Conservation (phyloP, 2,888 invertebrate genomes). For the Spisula subtruncata region DNA sequence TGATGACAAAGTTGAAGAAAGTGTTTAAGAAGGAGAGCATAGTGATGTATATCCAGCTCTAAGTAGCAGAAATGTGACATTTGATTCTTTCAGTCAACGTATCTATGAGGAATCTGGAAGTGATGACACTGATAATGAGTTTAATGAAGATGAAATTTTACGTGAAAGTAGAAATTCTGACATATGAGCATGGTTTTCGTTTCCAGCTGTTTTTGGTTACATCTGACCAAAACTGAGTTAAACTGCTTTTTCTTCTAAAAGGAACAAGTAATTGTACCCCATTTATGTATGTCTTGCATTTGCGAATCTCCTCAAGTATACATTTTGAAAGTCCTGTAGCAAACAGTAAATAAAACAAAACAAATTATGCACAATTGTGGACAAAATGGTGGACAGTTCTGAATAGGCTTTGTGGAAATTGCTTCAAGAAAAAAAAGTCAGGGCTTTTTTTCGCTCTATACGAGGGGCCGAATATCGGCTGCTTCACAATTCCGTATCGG, state of each 20-base stretch:
- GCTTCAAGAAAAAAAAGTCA: background rate
- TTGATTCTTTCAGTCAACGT: too few species aligned
- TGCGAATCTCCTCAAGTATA: background rate
- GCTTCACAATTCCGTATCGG: too few species aligned
- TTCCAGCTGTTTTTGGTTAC: slow-evolving; percentile 16
- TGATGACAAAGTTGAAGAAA: too few species aligned
- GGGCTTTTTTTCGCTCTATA: too few species aligned
- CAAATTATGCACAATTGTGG: background rate
- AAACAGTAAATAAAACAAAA: slow-evolving; percentile 27
- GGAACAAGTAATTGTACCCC: slow-evolving; percentile 14
- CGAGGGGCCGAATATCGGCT: too few species aligned
- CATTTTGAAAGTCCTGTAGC: slow-evolving; percentile 14
- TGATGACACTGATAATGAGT: too few species aligned
- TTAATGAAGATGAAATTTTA: too few species aligned
- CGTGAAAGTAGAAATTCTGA: too few species aligned
- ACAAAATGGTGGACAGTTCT: slow-evolving; percentile 12
- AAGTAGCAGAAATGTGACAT: too few species aligned
- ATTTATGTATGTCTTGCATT: slow-evolving; percentile 17
- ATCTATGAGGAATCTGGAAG: too few species aligned
- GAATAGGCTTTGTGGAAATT: slow-evolving; percentile 6
- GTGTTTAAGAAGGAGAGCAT: too few species aligned
- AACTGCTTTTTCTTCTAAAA: slow-evolving; percentile 18
- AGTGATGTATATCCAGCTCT: too few species aligned
- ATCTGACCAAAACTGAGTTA: slow-evolving; percentile 33
- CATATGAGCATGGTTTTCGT: slow-evolving; percentile 29